These are phyloP conservation scores for Meteorus colon DNA, from an alignment of 2,888 invertebrate species.

Conservation along the genomic window DNA sequence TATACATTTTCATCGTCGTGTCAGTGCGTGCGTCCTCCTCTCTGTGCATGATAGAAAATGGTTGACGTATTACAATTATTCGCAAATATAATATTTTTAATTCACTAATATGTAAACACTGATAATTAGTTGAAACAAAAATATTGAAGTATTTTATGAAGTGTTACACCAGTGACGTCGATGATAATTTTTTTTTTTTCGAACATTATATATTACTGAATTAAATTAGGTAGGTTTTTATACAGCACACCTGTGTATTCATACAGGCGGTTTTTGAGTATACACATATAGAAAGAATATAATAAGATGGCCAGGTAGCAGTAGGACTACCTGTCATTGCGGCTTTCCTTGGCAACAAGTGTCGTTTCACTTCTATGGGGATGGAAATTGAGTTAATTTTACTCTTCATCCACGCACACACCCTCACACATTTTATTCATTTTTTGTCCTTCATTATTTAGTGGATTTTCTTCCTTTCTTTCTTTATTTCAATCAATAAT, in stretches of 20 bases:
- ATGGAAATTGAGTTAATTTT: constrained; percentile 46
- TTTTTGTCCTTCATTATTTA: background rate
- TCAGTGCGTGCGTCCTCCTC: constrained; percentile 41
- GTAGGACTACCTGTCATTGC: constrained; percentile 56
- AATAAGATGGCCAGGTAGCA: constrained; percentile 40
- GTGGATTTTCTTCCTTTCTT: background rate
- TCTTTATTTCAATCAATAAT: background rate
- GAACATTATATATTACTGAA: background rate
- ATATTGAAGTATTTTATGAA: constrained; percentile 18
- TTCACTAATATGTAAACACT: constrained; percentile 29
- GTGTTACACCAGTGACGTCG: constrained; percentile 1
- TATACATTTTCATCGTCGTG: constrained; percentile 35
- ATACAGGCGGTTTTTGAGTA: constrained; percentile 31
- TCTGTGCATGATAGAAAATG: constrained; percentile 60
- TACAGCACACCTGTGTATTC: constrained; percentile 14
- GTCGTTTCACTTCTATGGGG: constrained; percentile 53
- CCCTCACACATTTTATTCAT: constrained; percentile 5
- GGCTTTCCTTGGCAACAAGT: constrained; percentile 65
- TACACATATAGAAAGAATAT: constrained; percentile 20
- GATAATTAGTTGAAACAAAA: constrained; percentile 16
- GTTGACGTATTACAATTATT: constrained; percentile 62
- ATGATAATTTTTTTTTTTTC: constrained; percentile 18
- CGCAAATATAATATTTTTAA: constrained; percentile 41
- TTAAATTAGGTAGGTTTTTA: constrained; percentile 31
- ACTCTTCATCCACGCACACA: constrained; percentile 18